Base-by-base conservation (phyloP, 2,113 vertebrate genomes). In the Hipposideros armiger region DNA sequence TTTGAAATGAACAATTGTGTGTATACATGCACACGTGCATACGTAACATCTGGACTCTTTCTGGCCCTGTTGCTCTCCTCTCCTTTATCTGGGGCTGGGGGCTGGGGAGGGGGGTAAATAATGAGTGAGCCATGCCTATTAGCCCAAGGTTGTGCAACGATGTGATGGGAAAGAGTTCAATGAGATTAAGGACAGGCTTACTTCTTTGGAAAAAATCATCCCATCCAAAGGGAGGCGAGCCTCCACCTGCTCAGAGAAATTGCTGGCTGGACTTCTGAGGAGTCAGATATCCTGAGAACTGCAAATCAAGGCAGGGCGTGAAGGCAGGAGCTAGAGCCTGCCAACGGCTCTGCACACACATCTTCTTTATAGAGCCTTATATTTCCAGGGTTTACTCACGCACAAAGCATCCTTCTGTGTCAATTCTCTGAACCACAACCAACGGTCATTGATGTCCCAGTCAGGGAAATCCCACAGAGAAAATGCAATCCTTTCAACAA, bases 111-210 rank as follows among this genome's bases (percentile, higher is more conserved):
- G 42, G 74, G 60, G 83, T 92, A 93, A 96, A 90, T 77, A 97
- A 97, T 94, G 47, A 60, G 9, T 26, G 97, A 97, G 74, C 80
- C 77, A 67, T 77, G 96, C 95, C 98, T 96, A 78, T 96, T 94
- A 95, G 80, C 81, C 97, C 11, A 76, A 36, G 93, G 95, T 95
- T 96, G 97, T 97, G 86, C 96, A 97, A 93, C 80, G 97, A 95
- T 91, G 94, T 95, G 84, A 54, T 90, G 84, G 54, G 69, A 89
- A 97, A 73, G 95, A 97, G 97, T 95, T 97, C 80, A 70, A 4
- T 64, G 95, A 74, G 83, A 91, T 95, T 94, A 98, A 97, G 94
- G 93, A 80, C 47, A 11, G 69, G 60, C 84, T 96, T 91, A 78
- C 56, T 54, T 87, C 94, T 90, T 69, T 80, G 96, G 86, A 40